These are phyloP conservation scores for Oxycera nigricornis DNA, from an alignment of 2,888 invertebrate genomes.

Conservation along the genomic window DNA sequence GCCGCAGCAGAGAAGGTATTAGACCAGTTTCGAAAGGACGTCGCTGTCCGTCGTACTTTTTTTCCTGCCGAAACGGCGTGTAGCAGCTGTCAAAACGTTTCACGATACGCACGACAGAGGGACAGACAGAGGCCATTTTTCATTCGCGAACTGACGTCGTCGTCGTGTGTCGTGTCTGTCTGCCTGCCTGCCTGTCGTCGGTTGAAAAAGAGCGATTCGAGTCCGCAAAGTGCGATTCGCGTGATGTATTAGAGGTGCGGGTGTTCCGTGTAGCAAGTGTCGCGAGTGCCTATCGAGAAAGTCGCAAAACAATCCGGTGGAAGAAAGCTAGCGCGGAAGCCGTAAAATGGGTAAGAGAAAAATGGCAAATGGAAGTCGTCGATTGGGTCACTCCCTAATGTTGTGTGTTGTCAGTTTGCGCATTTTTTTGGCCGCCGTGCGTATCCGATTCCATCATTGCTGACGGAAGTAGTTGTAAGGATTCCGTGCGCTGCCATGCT, in stretches of 20 bases:
- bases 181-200: not conserved
- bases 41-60: too few species aligned
- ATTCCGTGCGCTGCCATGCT: not conserved
- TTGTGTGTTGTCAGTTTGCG: constrained; percentile 16
- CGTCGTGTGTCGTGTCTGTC: too few species aligned
- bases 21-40: too few species aligned
- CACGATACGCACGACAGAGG: too few species aligned
- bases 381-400: constrained; percentile 35
- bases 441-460: not conserved
- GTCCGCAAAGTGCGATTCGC: constrained; percentile 1
- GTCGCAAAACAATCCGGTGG: not conserved
- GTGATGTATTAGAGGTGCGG: constrained; percentile 5
- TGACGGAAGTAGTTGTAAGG: constrained; percentile 14
- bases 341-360: constrained; percentile 37
- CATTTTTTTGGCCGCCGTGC: too few species aligned
- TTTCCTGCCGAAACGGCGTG: too few species aligned
- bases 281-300: constrained; percentile 19
- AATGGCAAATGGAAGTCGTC: constrained; percentile 24
- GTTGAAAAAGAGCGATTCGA: constrained; percentile 9
- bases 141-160: not conserved
- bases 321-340: constrained; percentile 21
- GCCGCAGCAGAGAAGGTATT: too few species aligned
- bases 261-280: constrained; percentile 16
- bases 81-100: too few species aligned
- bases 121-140: not conserved